Base-by-base conservation (phyloP, 2,797 vertebrate genomes). In the Falco berigora region DNA sequence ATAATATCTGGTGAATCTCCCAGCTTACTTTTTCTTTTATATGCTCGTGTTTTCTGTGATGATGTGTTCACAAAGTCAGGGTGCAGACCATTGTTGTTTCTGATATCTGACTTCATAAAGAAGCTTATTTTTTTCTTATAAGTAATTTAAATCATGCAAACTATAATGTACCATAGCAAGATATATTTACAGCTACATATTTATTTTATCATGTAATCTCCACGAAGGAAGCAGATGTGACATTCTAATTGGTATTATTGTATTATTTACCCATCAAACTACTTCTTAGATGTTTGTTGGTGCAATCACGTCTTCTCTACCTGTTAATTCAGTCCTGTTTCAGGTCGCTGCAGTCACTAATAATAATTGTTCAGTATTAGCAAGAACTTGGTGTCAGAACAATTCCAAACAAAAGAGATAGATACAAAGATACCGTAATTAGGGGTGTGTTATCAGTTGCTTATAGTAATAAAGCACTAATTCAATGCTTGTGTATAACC, bases 401-500 rank as follows among this genome's bases (percentile, higher is more conserved):
- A 62, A 73, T 89, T 97, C 90, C 92, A 83, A 96, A 80, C 71
- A 86, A 74, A 32, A 92, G 53, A 96, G 86, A 94, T 32, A 96
- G 96, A 97, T 89, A 53, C 63, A 91, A 55, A 85, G 71, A 95
- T 80, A 85, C 79, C 28, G 90, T 92, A 92, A 82, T 79, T 88
- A 85, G 49, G 24, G 50, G 20, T 25, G 36, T 88, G 67, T 92
- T 97, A 97, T 92, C 86, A 38, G 75, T 86, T 79, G 68, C 92
- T 80, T 94, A 49, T 85, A 61, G 96, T 94, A 95, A 97, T 98
- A 97, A 97, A 96, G 62, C 52, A 62, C 94, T 95, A 87, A 76
- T 95, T 95, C 52, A 22, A 78, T 55, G 89, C 79, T 87, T 53
- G 24, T 58, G n/a, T 85, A 88, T 82, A 94, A 94, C 81, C 91